Conservation (phyloP, 2,888 invertebrate species). For the Empis stercorea region DNA sequence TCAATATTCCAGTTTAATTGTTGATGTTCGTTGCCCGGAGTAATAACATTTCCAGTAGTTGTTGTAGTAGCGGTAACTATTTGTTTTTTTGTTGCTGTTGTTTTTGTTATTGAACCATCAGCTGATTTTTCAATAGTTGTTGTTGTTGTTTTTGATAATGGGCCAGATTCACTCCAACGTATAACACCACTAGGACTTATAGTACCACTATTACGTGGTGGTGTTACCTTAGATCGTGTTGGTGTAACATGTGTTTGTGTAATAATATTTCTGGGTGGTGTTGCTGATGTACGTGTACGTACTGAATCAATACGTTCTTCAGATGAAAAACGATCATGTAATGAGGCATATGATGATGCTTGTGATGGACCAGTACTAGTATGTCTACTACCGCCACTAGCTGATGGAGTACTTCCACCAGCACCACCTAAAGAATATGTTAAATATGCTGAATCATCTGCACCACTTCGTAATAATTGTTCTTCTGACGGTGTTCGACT, state of each 20-base stretch:
- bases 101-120: slow-evolving; percentile 8
- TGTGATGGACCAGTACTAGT: slow-evolving; percentile 27
- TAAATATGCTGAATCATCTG: slow-evolving; percentile 46
- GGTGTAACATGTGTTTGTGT: slow-evolving; percentile 18
- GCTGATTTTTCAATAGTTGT: slow-evolving; percentile 18
- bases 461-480: slow-evolving; percentile 15
- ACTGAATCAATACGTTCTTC: slow-evolving; percentile 37
- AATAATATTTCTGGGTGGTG: slow-evolving; percentile 31
- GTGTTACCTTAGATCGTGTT: slow-evolving; percentile 16
- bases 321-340: slow-evolving; percentile 40
- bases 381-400: background rate
- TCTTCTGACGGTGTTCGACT: slow-evolving; percentile 44
- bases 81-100: slow-evolving; percentile 21
- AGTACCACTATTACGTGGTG: slow-evolving; percentile 20
- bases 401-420: slow-evolving; percentile 14
- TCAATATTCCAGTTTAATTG: slow-evolving; percentile 12
- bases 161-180: slow-evolving; percentile 1
- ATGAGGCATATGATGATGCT: slow-evolving; percentile 40
- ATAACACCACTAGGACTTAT: background rate
- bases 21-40: slow-evolving; percentile 14
- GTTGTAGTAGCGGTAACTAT: slow-evolving; percentile 13
- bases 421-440: slow-evolving; percentile 40
- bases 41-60: slow-evolving; percentile 14
- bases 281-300: slow-evolving; percentile 13
- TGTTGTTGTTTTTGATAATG: slow-evolving; percentile 15